A percentile compares a stretch with the other conserved stretches of the same genome.
Conservation (phyloP, 2,888 invertebrate genomes). For the Parascotia fuliginaria region DNA sequence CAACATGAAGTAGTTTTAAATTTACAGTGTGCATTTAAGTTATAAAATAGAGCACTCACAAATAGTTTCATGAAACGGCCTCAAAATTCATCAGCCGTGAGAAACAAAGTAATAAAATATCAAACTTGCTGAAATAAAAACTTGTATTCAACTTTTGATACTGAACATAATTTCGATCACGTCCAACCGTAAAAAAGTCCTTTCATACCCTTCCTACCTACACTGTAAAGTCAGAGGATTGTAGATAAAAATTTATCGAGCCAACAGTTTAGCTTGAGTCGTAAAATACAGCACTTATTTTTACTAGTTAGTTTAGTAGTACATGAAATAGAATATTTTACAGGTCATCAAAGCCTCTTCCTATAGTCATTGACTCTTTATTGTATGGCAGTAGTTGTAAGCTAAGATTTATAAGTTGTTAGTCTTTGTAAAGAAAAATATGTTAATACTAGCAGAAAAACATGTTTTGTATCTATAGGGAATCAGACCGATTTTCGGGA, state of each 20-base stretch:
- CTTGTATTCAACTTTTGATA: conserved; percentile 33
- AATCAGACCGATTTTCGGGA: too few species aligned
- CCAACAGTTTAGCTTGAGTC: conserved; percentile 70
- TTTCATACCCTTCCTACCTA: conserved; percentile 44
- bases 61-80: conserved; percentile 24
- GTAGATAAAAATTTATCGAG: conserved; percentile 76
- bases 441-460: too few species aligned
- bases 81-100: conserved; percentile 32
- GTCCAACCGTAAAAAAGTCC: conserved; percentile 62
- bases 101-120: conserved; percentile 52
- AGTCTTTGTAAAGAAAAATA: neutral
- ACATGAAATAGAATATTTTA: conserved; percentile 58
- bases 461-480: too few species aligned
- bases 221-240: conserved; percentile 56
- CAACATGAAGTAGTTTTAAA: too few species aligned
- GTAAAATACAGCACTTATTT: conserved; percentile 70
- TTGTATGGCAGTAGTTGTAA: neutral
- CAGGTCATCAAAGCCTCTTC: conserved; percentile 47
- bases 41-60: conserved; percentile 20
- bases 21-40: too few species aligned
- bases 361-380: conserved; percentile 1
- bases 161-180: conserved; percentile 71
- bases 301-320: conserved; percentile 71
- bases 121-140: conserved; percentile 54
- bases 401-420: neutral